These are phyloP conservation scores for Embidobia sp. DNA, from an alignment of 2,888 invertebrate genomes.

Conservation along the genomic window DNA sequence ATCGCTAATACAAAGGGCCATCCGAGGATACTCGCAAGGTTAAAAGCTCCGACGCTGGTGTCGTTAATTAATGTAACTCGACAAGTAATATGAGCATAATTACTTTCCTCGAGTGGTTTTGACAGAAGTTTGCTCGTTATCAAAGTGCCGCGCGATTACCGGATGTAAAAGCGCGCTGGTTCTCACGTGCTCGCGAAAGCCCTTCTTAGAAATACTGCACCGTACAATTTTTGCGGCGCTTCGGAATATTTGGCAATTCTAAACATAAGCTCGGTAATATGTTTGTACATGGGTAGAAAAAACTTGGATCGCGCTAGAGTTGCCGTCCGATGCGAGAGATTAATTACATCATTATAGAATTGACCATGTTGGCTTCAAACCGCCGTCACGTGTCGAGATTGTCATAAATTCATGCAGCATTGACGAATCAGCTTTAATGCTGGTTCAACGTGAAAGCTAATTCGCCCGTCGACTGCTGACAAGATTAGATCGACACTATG, in stretches of 20 bases:
- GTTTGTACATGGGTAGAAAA: neutral
- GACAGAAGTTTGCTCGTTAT: slow-evolving; percentile 59
- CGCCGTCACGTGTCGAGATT: slow-evolving; percentile 25
- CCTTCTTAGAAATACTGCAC: slow-evolving; percentile 1
- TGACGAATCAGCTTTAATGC: slow-evolving; percentile 51
- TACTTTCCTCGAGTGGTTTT: slow-evolving; percentile 61
- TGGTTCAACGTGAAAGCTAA: slow-evolving; percentile 45
- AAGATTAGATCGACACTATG: slow-evolving; percentile 54
- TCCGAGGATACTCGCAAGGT: slow-evolving; percentile 66
- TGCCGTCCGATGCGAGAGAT: slow-evolving; percentile 14
- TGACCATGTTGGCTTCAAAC: slow-evolving; percentile 15
- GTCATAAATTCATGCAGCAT: slow-evolving; percentile 52
- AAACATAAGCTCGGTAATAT: too few relatives aligned
- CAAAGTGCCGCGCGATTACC: slow-evolving; percentile 30
- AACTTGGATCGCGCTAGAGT: slow-evolving; percentile 8
- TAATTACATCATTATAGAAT: slow-evolving; percentile 30
- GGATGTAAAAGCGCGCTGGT: slow-evolving; percentile 42
- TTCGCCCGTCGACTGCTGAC: slow-evolving; percentile 47
- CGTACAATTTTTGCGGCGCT: neutral
- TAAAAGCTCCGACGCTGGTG: slow-evolving; percentile 50
- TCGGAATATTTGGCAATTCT: neutral
- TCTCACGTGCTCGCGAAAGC: slow-evolving; percentile 12
- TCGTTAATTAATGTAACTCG: slow-evolving; percentile 78
- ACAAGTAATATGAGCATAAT: slow-evolving; percentile 70
- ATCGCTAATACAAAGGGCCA: slow-evolving; percentile 66